Percentiles rank a stretch among this genome's conserved stretches.
phyloP scores from a whole-genome alignment of 1,140 invertebrate genomes.

The Formica selysi region DNA sequence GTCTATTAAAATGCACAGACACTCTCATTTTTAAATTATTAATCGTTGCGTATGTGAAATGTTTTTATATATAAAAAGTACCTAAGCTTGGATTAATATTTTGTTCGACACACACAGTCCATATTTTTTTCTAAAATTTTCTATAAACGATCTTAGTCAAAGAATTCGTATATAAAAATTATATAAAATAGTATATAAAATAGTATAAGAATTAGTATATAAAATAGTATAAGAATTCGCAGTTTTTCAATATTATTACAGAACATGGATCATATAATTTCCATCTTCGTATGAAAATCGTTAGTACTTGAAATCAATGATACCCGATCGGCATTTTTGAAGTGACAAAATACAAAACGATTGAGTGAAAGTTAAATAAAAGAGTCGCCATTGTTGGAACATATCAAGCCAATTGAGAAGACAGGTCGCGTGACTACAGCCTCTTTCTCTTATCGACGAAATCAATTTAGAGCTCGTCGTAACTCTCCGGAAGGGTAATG shows the following conservation, averaged over 20 bases:
- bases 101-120: no score
- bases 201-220: no score
- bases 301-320: not conserved
- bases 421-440: slow-evolving; percentile 46
- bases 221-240: no score
- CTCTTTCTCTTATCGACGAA: slow-evolving; percentile 31
- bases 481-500: slow-evolving; percentile 37
- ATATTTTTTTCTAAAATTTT: not conserved
- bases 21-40: slow-evolving; percentile 23
- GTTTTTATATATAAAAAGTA: not conserved
- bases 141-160: not conserved
- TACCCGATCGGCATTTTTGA: not conserved
- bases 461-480: slow-evolving; percentile 48
- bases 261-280: not conserved
- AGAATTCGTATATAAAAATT: not conserved
- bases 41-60: not conserved
- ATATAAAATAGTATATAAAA: no score
- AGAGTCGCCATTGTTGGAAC: slow-evolving; percentile 42
- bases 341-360: slow-evolving; percentile 18
- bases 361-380: slow-evolving; percentile 45
- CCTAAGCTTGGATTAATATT: not conserved
- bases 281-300: slow-evolving; percentile 3
- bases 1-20: not conserved
- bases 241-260: not conserved
- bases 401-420: slow-evolving; percentile 49